Conservation (phyloP, 1,140 invertebrate species). For the Araneus ventricosus region DNA sequence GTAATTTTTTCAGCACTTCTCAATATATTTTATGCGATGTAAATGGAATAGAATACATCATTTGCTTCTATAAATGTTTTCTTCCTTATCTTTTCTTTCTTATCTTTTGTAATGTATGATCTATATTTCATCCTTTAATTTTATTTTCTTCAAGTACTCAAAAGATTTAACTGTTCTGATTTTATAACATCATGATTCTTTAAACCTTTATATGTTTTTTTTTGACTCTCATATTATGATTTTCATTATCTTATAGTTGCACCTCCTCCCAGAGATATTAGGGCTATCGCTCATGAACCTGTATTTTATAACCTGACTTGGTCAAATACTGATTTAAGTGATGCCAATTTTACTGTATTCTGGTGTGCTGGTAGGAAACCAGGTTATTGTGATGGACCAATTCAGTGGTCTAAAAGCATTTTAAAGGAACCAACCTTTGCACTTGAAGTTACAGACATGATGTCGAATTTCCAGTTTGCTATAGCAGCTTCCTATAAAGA, state of each 20-base stretch:
- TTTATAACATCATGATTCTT: not conserved
- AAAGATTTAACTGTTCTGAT: not conserved
- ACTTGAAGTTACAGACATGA: constrained; percentile 17
- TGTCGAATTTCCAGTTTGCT: constrained; percentile 71
- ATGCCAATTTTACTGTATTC: constrained; percentile 63
- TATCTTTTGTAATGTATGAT: too few relatives aligned
- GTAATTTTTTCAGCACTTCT: too few relatives aligned
- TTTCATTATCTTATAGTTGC: constrained; percentile 53
- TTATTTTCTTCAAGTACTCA: too few relatives aligned
- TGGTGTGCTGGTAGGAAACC: constrained; percentile 69
- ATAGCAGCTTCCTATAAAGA: constrained; percentile 40
- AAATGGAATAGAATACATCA: too few relatives aligned
- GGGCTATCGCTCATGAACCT: constrained; percentile 63
- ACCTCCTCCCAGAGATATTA: constrained; percentile 43
- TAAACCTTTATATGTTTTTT: not conserved
- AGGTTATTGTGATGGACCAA: constrained; percentile 61
- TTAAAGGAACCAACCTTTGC: not conserved
- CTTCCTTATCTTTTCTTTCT: too few relatives aligned
- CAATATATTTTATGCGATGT: too few relatives aligned
- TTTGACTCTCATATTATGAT: not conserved
- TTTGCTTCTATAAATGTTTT: too few relatives aligned
- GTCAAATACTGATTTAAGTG: not conserved
- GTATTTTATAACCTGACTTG: constrained; percentile 72
- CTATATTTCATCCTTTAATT: too few relatives aligned
- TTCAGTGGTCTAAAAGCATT: constrained; percentile 49